A percentile compares a stretch with the other conserved stretches of the same genome.
Evolutionary conservation across 2,113 vertebrate genomes (phyloP).

Genomic region (Sylvia atricapilla): DNA sequence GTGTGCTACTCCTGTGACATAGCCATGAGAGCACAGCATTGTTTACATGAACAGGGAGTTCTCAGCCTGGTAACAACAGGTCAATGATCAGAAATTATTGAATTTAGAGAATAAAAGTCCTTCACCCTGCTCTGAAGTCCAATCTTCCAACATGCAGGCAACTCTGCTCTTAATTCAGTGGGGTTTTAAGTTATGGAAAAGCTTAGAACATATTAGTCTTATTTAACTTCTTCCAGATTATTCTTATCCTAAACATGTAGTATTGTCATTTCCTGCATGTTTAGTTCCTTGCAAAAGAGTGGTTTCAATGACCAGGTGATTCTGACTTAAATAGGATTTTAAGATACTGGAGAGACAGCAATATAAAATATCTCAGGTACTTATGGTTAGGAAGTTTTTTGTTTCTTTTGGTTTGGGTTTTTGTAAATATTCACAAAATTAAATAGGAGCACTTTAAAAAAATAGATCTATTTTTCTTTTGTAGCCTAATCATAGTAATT

Average conservation of each 20-base stretch:
- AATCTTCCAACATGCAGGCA: neutral
- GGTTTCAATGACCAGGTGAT: neutral
- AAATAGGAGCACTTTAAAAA: neutral
- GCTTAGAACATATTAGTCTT: accelerated
- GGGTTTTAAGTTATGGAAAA: neutral
- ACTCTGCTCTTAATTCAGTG: neutral
- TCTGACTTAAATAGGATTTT: neutral
- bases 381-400: neutral
- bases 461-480: neutral
- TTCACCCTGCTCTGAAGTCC: neutral
- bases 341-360: neutral
- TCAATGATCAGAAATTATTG: neutral
- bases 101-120: neutral
- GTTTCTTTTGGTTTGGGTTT: neutral
- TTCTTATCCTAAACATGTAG: neutral
- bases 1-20: accelerated
- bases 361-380: neutral
- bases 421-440: neutral
- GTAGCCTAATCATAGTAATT: neutral
- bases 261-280: neutral
- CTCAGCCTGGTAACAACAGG: accelerated
- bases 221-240: neutral
- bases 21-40: accelerated
- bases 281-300: neutral
- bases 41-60: accelerated